Conservation (phyloP, 2,113 vertebrate genomes). For the Eidolon helvum region DNA sequence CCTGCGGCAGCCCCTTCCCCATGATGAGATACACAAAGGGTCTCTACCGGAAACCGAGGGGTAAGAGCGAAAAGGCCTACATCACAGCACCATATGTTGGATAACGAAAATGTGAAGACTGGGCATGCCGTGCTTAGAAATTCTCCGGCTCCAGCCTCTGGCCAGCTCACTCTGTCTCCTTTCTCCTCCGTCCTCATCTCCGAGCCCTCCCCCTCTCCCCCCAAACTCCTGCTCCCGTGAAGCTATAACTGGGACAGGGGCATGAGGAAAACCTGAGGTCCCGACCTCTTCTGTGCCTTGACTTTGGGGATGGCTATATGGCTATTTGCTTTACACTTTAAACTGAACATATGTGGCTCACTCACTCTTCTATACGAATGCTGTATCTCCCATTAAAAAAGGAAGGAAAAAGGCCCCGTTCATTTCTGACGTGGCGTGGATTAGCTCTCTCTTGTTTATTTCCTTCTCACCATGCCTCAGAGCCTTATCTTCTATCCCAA, state of each 20-base stretch:
- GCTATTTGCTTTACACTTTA: background rate
- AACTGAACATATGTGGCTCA: background rate
- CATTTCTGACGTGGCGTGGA: background rate
- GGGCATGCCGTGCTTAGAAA: background rate
- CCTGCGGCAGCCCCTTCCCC: too few species aligned
- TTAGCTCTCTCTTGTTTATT: background rate
- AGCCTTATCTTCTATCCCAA: background rate
- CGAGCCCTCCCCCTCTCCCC: too few species aligned
- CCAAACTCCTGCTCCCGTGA: background rate
- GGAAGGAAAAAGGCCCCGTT: background rate
- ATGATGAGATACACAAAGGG: background rate
- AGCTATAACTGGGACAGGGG: background rate
- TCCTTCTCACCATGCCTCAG: background rate
- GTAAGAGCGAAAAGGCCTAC: background rate
- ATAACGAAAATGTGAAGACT: accelerated
- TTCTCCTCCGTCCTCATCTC: background rate
- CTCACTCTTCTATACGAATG: background rate
- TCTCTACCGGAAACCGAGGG: background rate
- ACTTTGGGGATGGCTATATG: background rate
- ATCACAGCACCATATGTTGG: accelerated
- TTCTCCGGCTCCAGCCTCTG: background rate
- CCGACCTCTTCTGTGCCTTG: background rate
- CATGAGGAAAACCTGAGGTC: background rate
- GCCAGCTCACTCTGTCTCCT: background rate
- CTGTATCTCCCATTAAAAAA: background rate